A percentile compares a stretch with the other conserved stretches of the same genome.
Evolutionary conservation across 2,888 invertebrate species (phyloP).

Genomic region (Apantesis nais): DNA sequence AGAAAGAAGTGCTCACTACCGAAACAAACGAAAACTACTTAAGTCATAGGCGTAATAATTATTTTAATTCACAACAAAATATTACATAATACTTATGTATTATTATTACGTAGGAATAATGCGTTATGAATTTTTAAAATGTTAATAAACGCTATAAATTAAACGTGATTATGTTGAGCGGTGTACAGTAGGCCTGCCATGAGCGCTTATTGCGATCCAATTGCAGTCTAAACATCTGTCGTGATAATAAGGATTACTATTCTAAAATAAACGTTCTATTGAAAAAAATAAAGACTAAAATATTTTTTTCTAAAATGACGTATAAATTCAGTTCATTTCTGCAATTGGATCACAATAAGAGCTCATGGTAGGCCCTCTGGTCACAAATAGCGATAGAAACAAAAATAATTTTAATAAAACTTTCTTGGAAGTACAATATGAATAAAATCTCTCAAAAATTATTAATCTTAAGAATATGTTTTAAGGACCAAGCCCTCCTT

Average conservation of each 20-base stretch:
- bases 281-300: too few relatives aligned
- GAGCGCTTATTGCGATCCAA: too few relatives aligned
- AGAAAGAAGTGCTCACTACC: not conserved
- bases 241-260: too few relatives aligned
- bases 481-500: slow-evolving; percentile 17
- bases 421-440: too few relatives aligned
- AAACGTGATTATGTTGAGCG: not conserved
- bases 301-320: too few relatives aligned
- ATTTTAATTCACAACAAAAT: not conserved
- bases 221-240: too few relatives aligned
- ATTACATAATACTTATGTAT: not conserved
- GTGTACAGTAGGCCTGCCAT: too few relatives aligned
- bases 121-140: not conserved
- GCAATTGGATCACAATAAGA: too few relatives aligned
- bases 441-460: not conserved
- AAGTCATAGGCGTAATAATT: not conserved
- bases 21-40: not conserved
- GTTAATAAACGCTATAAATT: not conserved
- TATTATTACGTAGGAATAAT: not conserved
- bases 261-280: too few relatives aligned
- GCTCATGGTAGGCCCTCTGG: too few relatives aligned
- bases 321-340: too few relatives aligned
- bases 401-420: not conserved
- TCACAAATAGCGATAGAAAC: not conserved
- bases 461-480: slow-evolving; percentile 2